phyloP scores from a whole-genome alignment of 2,888 invertebrate species.

The Hirtodrosophila confusa region DNA sequence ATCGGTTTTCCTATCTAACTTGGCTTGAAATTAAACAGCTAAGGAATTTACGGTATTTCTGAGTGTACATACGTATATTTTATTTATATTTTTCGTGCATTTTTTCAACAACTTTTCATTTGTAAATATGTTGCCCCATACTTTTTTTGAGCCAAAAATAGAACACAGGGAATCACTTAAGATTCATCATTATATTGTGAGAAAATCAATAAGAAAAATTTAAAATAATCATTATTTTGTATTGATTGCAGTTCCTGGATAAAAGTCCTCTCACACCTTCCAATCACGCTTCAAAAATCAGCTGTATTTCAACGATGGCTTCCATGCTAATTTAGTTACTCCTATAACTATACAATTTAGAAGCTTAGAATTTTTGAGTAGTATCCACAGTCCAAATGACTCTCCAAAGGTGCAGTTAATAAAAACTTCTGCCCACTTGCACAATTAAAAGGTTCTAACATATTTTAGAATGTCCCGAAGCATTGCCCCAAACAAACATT shows the following conservation, averaged over 20 bases:
- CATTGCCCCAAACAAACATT: slow-evolving; percentile 60
- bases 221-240: no score
- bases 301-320: no score
- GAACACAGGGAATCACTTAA: no score
- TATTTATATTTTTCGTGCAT: not conserved
- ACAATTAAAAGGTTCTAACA: slow-evolving; percentile 51
- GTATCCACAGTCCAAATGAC: slow-evolving; percentile 5
- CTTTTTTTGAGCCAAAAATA: no score
- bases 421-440: slow-evolving; percentile 27
- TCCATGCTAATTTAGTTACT: no score
- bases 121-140: no score
- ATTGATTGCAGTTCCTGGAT: no score
- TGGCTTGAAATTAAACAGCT: slow-evolving; percentile 32
- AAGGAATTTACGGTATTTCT: slow-evolving; percentile 68
- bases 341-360: not conserved
- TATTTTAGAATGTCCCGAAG: slow-evolving; percentile 24
- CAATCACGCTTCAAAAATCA: no score
- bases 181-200: no score
- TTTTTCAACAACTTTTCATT: no score
- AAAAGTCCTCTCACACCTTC: no score
- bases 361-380: not conserved
- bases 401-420: slow-evolving; percentile 31
- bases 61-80: slow-evolving; percentile 15
- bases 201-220: no score
- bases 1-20: slow-evolving; percentile 60